A percentile compares a stretch with the other conserved stretches of the same genome.
phyloP scores from a whole-genome alignment of 2,113 vertebrate species.

The Cervus canadensis region DNA sequence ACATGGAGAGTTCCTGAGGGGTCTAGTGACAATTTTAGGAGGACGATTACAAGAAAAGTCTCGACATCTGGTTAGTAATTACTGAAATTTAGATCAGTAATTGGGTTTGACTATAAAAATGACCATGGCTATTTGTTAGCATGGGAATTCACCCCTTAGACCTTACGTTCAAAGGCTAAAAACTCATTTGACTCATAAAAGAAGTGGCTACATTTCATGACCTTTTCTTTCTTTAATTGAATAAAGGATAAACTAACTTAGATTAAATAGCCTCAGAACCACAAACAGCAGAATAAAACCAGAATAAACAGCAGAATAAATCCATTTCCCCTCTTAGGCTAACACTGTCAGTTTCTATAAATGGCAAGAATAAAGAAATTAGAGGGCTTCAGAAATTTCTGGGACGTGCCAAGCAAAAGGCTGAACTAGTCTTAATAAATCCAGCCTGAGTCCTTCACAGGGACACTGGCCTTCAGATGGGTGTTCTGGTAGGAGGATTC shows the following conservation, averaged over 20 bases:
- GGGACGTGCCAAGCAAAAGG: neutral
- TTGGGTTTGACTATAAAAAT: neutral
- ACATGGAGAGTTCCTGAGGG: neutral
- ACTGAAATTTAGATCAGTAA: neutral
- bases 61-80: neutral
- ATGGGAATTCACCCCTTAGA: neutral
- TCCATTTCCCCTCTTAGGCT: neutral
- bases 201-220: neutral
- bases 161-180: constrained; percentile 1
- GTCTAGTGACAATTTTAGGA: neutral
- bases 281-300: neutral
- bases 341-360: neutral
- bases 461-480: neutral
- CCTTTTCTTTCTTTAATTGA: neutral
- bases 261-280: neutral
- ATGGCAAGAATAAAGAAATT: constrained; percentile 8
- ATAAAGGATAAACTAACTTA: neutral
- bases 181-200: neutral
- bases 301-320: neutral
- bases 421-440: neutral
- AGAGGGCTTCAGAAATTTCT: neutral
- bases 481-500: neutral
- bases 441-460: neutral
- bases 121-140: neutral
- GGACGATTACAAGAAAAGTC: neutral